These are phyloP conservation scores for Scomber japonicus DNA, from an alignment of 2,113 vertebrate species.

Conservation along the genomic window DNA sequence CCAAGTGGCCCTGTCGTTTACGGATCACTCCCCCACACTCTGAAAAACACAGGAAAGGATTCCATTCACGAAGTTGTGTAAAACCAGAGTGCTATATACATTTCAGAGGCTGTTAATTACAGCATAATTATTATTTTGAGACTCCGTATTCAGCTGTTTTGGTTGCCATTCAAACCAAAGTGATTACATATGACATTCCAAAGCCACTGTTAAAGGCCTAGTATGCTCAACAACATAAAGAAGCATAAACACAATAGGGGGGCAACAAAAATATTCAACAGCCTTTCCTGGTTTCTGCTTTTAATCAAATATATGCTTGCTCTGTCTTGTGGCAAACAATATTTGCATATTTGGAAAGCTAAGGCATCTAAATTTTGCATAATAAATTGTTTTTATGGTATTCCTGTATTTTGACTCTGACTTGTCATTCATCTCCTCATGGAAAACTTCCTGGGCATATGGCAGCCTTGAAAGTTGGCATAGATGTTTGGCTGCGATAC, in stretches of 20 bases:
- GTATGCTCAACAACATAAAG: conserved; percentile 31
- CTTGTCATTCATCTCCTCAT: conserved; percentile 50
- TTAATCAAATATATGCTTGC: conserved; percentile 62
- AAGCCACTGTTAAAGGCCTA: conserved; percentile 14
- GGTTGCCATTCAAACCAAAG: conserved; percentile 31
- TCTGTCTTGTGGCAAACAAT: conserved; percentile 21
- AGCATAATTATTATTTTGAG: conserved; percentile 27
- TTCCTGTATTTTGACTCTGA: conserved; percentile 35
- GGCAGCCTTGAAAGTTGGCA: conserved; percentile 58
- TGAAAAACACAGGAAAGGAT: conserved; percentile 67
- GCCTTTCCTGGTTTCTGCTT: conserved; percentile 36
- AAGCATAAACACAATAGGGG: conserved; percentile 25
- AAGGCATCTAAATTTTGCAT: conserved; percentile 39
- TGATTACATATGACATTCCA: conserved; percentile 39
- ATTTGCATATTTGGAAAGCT: conserved; percentile 53
- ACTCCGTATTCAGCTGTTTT: conserved; percentile 3
- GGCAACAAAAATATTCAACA: conserved; percentile 18
- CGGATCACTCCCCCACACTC: conserved; percentile 93
- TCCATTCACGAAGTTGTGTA: conserved; percentile 25
- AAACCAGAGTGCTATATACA: neutral
- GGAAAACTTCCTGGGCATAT: conserved; percentile 53
- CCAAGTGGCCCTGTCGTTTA: conserved; percentile 91
- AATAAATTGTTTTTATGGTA: conserved; percentile 55
- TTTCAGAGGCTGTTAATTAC: conserved; percentile 24
- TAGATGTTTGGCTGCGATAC: conserved; percentile 27